Base-by-base conservation (phyloP, 2,888 invertebrate genomes). In the Tricholauxania praeusta region DNA sequence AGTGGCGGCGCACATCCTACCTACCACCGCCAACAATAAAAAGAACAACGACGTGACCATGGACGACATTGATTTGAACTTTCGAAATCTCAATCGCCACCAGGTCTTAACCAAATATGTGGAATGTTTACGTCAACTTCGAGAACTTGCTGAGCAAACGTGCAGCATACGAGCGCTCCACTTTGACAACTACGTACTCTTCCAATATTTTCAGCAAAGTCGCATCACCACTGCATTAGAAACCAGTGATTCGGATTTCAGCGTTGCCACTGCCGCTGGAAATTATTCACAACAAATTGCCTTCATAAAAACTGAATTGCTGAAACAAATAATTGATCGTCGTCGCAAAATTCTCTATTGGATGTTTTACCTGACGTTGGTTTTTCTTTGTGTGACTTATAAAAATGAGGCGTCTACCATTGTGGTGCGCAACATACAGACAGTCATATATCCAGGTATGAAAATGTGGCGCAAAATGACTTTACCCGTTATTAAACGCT, bases 381-480 rank as follows among this genome's bases (percentile, higher is more conserved):
- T 82, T 68, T 82, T 86, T 65, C 82, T 88, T 48, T 79, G 89
- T 71, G 80, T 86, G 32, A 81, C 92, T 80, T 91, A 91, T 81
- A 91, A 91, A 82, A 89, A 79, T 59, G 86, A 90, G 28, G 90
- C 93, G 14, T 91, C 92, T 75, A 92, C 90, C 83, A 89, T 91
- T 78, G 87, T 93, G 77, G 87, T 93, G 78, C 90, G 93, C 84
- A 92, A 93, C 86, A 89, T 94, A 32, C 94, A 95, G 86, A 93
- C 93, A 73, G 91, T 92, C 80, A 94, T 96, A 79, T 94, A 96
- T 88, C 95, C 95, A 12, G 92, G 92, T 14, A 90, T 96, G 87
- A 91, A 92, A 80, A 84, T 93, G 47, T 88, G 95, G 82, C 89
- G 96, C 72, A 91, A 91, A 79, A 81, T 93, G 77, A 92, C 94